Conservation (phyloP, 2,797 vertebrate species). For the Sciaenops ocellatus region DNA sequence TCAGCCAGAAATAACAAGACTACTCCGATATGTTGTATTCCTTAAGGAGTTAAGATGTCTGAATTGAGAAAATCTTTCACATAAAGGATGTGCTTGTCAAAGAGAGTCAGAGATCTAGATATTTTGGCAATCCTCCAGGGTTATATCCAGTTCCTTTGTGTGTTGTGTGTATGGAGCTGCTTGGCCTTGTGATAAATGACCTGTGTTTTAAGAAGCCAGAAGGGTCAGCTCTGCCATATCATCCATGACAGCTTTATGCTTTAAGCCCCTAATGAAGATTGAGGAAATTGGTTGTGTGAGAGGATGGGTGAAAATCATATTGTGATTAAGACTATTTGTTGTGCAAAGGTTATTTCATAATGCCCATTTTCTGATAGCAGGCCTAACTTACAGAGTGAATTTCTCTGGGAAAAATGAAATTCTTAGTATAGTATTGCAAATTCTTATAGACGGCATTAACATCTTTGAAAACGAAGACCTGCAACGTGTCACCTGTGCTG, state of each 20-base stretch:
- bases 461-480: conserved; percentile 21
- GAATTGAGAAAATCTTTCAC: conserved; percentile 29
- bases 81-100: conserved; percentile 24
- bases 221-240: conserved; percentile 45
- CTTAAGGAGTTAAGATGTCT: conserved; percentile 14
- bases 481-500: conserved; percentile 3
- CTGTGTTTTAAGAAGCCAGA: conserved; percentile 48
- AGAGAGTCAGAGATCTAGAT: conserved; percentile 19
- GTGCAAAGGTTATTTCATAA: conserved; percentile 18
- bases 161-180: conserved; percentile 32
- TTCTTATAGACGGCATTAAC: not conserved
- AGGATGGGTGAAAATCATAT: not conserved
- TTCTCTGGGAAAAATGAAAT: conserved; percentile 13
- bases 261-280: conserved; percentile 48
- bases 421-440: conserved; percentile 14
- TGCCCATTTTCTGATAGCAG: conserved; percentile 23
- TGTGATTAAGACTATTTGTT: conserved; percentile 24
- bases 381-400: not conserved
- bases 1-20: conserved; percentile 18
- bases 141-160: conserved; percentile 29
- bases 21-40: not conserved
- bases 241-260: conserved; percentile 36
- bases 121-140: conserved; percentile 20
- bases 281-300: conserved; percentile 24
- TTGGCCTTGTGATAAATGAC: conserved; percentile 57